These are phyloP conservation scores for Acleris cristana DNA, from an alignment of 2,888 invertebrate genomes.

Conservation along the genomic window DNA sequence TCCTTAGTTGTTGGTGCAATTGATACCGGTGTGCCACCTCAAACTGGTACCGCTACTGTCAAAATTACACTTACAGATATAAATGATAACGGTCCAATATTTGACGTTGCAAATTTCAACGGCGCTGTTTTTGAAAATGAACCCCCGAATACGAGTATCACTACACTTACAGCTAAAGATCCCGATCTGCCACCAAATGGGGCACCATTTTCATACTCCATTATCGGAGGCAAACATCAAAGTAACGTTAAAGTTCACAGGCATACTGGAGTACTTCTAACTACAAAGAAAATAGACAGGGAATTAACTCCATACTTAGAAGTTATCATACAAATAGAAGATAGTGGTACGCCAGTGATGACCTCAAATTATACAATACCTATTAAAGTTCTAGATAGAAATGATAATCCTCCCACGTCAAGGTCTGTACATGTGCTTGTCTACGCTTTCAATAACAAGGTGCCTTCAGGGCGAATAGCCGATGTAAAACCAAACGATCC, in stretches of 20 bases:
- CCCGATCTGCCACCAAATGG: conserved; percentile 95
- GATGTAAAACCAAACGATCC: conserved; percentile 96
- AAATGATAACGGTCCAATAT: conserved; percentile 96
- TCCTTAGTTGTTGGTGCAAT: conserved; percentile 93
- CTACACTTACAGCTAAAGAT: conserved; percentile 94
- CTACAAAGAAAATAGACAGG: conserved; percentile 91
- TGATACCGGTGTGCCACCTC: conserved; percentile 94
- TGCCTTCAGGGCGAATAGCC: conserved; percentile 93
- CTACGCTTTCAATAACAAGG: conserved; percentile 89
- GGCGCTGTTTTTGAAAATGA: conserved; percentile 95
- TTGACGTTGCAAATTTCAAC: conserved; percentile 87
- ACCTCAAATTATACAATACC: conserved; percentile 90
- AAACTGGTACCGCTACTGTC: conserved; percentile 95
- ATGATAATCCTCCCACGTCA: conserved; percentile 94
- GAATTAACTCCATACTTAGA: conserved; percentile 90
- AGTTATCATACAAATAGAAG: conserved; percentile 92
- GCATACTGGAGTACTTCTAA: conserved; percentile 91
- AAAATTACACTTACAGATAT: conserved; percentile 92
- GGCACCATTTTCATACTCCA: conserved; percentile 92
- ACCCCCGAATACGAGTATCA: conserved; percentile 91
- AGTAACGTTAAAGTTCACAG: conserved; percentile 90
- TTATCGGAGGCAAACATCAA: conserved; percentile 91
- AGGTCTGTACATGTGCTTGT: conserved; percentile 92
- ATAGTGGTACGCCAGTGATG: conserved; percentile 93
- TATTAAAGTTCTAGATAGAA: conserved; percentile 92